Evolutionary conservation across 1,140 invertebrate species (phyloP).

Genomic region (Contarinia nasturtii): DNA sequence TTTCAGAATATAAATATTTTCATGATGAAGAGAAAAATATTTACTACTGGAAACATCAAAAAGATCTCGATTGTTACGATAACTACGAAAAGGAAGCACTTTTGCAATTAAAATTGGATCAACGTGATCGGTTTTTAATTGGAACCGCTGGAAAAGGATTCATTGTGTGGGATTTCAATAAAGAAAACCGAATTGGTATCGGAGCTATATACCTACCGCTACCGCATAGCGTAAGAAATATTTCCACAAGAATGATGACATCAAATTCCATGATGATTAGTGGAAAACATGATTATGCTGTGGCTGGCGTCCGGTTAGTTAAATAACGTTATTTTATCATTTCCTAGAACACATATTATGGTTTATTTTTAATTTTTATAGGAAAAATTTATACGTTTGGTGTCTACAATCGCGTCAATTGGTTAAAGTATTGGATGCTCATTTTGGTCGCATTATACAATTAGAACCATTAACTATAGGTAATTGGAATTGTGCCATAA

Average conservation of each 20-base stretch:
- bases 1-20: conserved; percentile 26
- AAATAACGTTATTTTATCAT: neutral
- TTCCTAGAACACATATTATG: neutral
- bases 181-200: conserved; percentile 15
- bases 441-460: conserved; percentile 91
- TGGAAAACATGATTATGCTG: conserved; percentile 74
- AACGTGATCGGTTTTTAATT: conserved; percentile 58
- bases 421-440: conserved; percentile 85
- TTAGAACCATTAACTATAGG: conserved; percentile 67
- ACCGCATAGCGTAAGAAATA: conserved; percentile 81
- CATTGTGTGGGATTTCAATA: conserved; percentile 46
- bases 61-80: conserved; percentile 36
- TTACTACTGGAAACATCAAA: conserved; percentile 35
- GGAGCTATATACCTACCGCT: conserved; percentile 50
- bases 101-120: conserved; percentile 64
- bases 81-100: conserved; percentile 54
- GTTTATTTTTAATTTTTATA: conserved; percentile 19
- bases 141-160: conserved; percentile 72
- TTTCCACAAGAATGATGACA: conserved; percentile 69
- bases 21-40: conserved; percentile 26
- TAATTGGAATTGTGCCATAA: conserved; percentile 86
- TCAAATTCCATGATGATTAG: conserved; percentile 85
- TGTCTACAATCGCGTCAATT: conserved; percentile 55
- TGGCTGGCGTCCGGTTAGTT: conserved; percentile 70
- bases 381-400: conserved; percentile 94